Base-by-base conservation (phyloP, 2,888 invertebrate genomes). In the Germaria angustata region DNA sequence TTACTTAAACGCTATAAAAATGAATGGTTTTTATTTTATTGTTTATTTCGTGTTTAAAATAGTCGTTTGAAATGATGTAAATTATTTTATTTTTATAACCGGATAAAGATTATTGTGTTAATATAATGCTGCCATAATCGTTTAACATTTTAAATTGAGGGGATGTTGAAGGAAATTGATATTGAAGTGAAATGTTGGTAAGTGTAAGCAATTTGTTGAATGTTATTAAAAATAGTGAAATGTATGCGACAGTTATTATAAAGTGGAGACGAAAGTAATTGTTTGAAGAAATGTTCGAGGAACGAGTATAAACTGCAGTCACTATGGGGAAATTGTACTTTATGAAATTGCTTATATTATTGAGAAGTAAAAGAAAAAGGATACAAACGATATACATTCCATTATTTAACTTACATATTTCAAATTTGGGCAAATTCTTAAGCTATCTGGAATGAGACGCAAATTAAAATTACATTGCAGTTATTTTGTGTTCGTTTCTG, bases 1-100 rank as follows among this genome's bases (percentile, higher is more conserved):
- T 66, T 77, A 24, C 32, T 72, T 71, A 63, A 63, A 57, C 13
- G 65, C 65, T 39, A 53, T 81, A 77, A 81, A 81, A 77, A 51
- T 53, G 28, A 72, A 77, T 72, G 76, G 11, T 57, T 77, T 13
- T 46, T 49, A 5, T 32, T 34, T 46, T 66, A 44, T 39, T 28
- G 39, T 20, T 39, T 44, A 11, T 34, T 34, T 51, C 39, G 2
- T 41, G 13, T 9, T 44, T 44, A 24, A 49, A 78, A 79, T 61
- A 79, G 71, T 53, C 69, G 65, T 82, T 78, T 15, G 22, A 68
- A 75, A 39, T 78, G 15, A 44, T 82, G 57, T 69, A 75, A 75
- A 82, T 81, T 65, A 75, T 82, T 79, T 79, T 69, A 78, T 75
- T 79, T 51, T 77, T 72, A 68, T 68, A 61, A 61, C 76, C 51